Conservation (phyloP, 2,797 vertebrate genomes). For the Zenarchopterus dispar region DNA sequence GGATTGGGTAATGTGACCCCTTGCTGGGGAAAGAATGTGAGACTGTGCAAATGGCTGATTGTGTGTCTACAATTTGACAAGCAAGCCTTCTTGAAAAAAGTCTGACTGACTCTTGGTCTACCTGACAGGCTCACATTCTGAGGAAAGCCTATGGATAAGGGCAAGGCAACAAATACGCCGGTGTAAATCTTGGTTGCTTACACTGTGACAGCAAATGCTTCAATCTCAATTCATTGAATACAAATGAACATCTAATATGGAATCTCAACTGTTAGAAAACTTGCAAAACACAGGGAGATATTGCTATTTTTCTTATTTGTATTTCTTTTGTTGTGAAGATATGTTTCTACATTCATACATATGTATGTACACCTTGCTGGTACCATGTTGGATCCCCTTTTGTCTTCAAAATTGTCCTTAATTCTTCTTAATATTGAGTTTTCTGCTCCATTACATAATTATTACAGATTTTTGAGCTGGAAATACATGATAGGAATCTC, state of each 20-base stretch:
- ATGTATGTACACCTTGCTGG: no score
- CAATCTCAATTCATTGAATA: constrained; percentile 45
- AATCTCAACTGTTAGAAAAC: no score
- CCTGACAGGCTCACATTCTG: constrained; percentile 63
- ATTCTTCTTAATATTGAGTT: no score
- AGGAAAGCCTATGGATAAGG: constrained; percentile 63
- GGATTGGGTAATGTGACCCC: constrained; percentile 70
- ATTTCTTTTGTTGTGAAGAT: no score
- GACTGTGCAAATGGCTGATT: constrained; percentile 32
- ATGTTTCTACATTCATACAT: no score
- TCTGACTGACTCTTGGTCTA: constrained; percentile 49
- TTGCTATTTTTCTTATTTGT: no score
- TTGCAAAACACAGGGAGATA: no score
- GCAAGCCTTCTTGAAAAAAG: constrained; percentile 52
- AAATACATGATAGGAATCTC: no score
- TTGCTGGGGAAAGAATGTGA: constrained; percentile 42
- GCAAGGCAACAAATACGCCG: constrained; percentile 50
- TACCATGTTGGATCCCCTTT: no score
- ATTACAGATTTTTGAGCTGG: no score
- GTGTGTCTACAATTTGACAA: constrained; percentile 62
- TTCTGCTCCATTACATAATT: no score
- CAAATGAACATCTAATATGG: constrained; percentile 34
- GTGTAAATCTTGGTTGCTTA: constrained; percentile 63
- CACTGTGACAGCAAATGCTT: constrained; percentile 37
- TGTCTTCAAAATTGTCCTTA: no score